Evolutionary conservation across 2,888 invertebrate species (phyloP).

Genomic region (Diaperis boleti): DNA sequence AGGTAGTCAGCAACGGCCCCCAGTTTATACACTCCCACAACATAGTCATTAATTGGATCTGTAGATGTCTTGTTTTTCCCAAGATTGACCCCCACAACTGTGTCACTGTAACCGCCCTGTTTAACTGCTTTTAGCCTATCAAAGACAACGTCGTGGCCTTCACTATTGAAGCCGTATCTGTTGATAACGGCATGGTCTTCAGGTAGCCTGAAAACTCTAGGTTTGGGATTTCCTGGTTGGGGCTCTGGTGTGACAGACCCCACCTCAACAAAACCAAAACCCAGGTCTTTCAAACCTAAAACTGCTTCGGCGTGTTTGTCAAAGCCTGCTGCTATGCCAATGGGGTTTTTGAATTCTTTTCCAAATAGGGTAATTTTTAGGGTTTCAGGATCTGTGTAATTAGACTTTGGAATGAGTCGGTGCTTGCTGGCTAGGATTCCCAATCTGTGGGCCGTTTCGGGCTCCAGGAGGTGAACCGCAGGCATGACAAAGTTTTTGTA

Average conservation of each 20-base stretch:
- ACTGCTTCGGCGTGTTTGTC: conserved; percentile 97
- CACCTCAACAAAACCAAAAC: conserved; percentile 96
- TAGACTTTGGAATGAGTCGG: conserved; percentile 76
- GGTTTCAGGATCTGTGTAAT: conserved; percentile 72
- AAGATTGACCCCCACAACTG: conserved; percentile 88
- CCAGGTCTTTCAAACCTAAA: conserved; percentile 82
- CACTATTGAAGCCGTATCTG: conserved; percentile 95
- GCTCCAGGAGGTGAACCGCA: conserved; percentile 75
- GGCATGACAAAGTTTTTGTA: conserved; percentile 83
- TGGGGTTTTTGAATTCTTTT: conserved; percentile 83
- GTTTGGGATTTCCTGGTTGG: conserved; percentile 93
- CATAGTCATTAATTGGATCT: conserved; percentile 84
- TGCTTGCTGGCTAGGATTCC: conserved; percentile 83
- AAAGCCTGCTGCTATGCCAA: conserved; percentile 99
- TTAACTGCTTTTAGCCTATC: conserved; percentile 71
- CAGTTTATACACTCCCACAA: conserved; percentile 87
- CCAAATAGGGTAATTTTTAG: conserved; percentile 82
- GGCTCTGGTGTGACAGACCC: conserved; percentile 96
- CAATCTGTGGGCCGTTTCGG: conserved; percentile 86
- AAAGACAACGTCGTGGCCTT: conserved; percentile 85
- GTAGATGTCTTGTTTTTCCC: conserved; percentile 93
- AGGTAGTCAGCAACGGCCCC: conserved; percentile 91
- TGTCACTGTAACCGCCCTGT: conserved; percentile 69
- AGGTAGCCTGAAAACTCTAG: conserved; percentile 89
- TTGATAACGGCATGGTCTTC: conserved; percentile 94